These are phyloP conservation scores for Cotesia glomerata DNA, from an alignment of 1,140 invertebrate genomes.

Conservation along the genomic window DNA sequence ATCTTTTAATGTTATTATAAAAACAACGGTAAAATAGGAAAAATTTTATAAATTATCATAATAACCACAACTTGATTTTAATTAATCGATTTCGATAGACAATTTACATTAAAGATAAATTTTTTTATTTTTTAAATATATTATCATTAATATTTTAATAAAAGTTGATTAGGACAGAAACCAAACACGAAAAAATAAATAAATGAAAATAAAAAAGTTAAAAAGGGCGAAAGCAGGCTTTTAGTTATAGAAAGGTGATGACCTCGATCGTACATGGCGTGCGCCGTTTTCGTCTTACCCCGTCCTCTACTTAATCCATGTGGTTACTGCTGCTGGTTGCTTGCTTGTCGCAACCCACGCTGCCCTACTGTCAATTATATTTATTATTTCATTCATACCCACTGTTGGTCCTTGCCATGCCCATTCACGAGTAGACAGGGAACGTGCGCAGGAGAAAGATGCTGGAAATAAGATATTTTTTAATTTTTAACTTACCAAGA, in stretches of 20 bases:
- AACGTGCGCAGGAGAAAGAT: conserved; percentile 9
- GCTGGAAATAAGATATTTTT: neutral
- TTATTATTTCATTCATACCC: conserved; percentile 61
- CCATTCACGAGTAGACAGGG: conserved; percentile 49
- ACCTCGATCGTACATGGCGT: conserved; percentile 56
- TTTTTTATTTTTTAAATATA: neutral
- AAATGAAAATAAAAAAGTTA: conserved; percentile 3
- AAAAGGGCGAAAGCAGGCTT: conserved; percentile 41
- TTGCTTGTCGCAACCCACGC: conserved; percentile 54
- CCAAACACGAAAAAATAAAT: neutral
- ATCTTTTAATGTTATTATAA: conserved; percentile 12
- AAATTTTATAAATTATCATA: neutral
- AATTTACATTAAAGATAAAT: neutral
- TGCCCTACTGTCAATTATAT: conserved; percentile 61
- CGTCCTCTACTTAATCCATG: conserved; percentile 13
- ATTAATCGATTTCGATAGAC: neutral
- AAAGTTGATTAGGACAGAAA: neutral
- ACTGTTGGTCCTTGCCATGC: conserved; percentile 49
- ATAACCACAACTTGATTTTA: neutral
- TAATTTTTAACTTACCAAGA: neutral
- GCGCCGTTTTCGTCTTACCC: conserved; percentile 43
- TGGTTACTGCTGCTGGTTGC: conserved; percentile 41
- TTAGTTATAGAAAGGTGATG: conserved; percentile 57
- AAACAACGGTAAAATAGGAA: conserved; percentile 7
- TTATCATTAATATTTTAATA: neutral